Conservation (phyloP, 2,113 vertebrate genomes). For the Psittacula cyanocephala region DNA sequence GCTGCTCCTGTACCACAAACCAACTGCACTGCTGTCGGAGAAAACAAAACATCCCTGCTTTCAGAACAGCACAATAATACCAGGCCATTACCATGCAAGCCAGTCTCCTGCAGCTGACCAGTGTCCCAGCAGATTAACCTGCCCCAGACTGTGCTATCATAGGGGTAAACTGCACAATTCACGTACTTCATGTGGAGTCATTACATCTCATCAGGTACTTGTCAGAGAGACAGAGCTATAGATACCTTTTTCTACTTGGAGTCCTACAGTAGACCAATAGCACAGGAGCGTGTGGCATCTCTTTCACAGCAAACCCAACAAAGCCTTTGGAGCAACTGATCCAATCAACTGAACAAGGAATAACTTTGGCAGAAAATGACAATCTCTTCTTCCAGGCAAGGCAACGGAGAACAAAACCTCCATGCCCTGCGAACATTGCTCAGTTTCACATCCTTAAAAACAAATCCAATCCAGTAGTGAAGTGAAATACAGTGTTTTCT, state of each 20-base stretch:
- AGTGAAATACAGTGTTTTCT: neutral
- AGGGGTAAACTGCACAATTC: neutral
- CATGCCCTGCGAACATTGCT: neutral
- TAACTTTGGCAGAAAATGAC: neutral
- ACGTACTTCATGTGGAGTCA: neutral
- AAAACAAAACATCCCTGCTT: neutral
- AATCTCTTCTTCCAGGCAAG: neutral
- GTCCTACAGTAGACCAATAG: neutral
- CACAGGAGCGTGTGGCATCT: neutral
- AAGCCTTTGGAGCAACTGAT: neutral
- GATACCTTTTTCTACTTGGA: neutral
- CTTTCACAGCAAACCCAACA: neutral
- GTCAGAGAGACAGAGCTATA: neutral
- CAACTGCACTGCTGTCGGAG: rapidly evolving
- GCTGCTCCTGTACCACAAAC: neutral
- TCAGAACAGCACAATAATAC: neutral
- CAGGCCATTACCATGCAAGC: too few species aligned
- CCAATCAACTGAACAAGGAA: neutral
- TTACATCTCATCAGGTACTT: neutral
- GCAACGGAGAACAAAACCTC: neutral
- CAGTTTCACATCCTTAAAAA: neutral
- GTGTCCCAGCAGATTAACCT: neutral
- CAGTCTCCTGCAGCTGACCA: neutral
- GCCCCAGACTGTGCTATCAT: neutral
- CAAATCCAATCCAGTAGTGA: neutral